These are phyloP conservation scores for Cheiracanthium punctorium DNA, from an alignment of 2,888 invertebrate genomes.

Conservation along the genomic window DNA sequence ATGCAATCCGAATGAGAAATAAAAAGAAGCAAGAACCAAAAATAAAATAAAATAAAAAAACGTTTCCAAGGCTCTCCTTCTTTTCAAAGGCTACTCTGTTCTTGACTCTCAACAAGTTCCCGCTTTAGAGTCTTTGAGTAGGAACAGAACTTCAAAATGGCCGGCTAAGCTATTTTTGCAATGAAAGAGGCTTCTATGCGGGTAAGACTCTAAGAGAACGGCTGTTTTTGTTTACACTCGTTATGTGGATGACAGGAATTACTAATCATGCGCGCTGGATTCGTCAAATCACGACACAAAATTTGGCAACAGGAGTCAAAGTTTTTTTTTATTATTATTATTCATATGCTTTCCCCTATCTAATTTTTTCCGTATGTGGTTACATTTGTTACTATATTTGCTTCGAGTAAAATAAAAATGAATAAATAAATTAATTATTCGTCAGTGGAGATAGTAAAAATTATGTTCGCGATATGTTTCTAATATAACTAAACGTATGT, in stretches of 20 bases:
- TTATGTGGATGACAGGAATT: slow-evolving; percentile 37
- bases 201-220: slow-evolving; percentile 1
- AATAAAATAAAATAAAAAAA: too few species aligned
- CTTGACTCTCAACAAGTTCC: slow-evolving; percentile 54
- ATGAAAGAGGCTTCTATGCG: slow-evolving; percentile 17
- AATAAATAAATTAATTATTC: too few species aligned
- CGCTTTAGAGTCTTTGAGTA: slow-evolving; percentile 51
- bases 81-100: slow-evolving; percentile 62
- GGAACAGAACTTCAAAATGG: slow-evolving; percentile 58
- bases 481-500: too few species aligned
- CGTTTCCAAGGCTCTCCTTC: slow-evolving; percentile 50
- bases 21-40: background rate
- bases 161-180: slow-evolving; percentile 43
- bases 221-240: slow-evolving; percentile 13
- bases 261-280: slow-evolving; percentile 39
- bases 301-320: background rate
- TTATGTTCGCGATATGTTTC: too few species aligned
- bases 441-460: too few species aligned
- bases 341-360: too few species aligned
- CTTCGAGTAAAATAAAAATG: too few species aligned
- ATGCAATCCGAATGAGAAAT: slow-evolving; percentile 3
- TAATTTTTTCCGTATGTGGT: too few species aligned
- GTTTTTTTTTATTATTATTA: background rate
- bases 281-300: background rate
- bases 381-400: too few species aligned